Evolutionary conservation across 1,140 invertebrate genomes (phyloP), one percentile per base, ranked within the genome.

Genomic region (Tetragonula clypearis): DNA sequence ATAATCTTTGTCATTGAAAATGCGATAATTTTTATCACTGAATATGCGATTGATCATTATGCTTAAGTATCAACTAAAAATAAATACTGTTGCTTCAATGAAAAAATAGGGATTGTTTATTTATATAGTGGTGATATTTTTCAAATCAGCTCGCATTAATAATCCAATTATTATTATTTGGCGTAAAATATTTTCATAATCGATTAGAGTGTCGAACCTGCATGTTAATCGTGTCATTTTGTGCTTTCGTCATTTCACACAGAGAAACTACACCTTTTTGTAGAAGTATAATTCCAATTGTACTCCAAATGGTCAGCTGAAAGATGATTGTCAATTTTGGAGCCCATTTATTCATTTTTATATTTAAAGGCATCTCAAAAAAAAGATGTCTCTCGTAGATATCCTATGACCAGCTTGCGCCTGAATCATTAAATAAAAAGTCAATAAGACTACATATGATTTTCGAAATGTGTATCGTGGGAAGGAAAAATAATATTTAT

Each of bases 331-430:
- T 92, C 74, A 87, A 74, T 82, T 88, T 92, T n/a, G 92, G 90
- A 41, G 92, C 88, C 91, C 91, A 93, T 82, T 91, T 92, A 88
- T 93, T 92, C 62, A 91, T 83, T 81, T 86, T 71, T 69, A 84
- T 81, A 41, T 81, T 85, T 74, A 92, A 82, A n/a, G 92, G 79
- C 92, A 93, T 92, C 53, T 56, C 86, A 26, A 30, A 21, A 72
- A 72, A 84, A 72, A 79, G 53, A 56, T 78, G 65, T 9, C 21
- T 83, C 58, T 19, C 56, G 19, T 65, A 23, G 35, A n/a, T 68
- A 79, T 23, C 15, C 12, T 68, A 79, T 23, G 23, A n/a, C 30
- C 69, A 15, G 68, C 30, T 41, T 65, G 60, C 30, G 49, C n/a
- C 71, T 74, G n/a, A 62, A 85, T 85, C n/a, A 81, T 58, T 35